Percentiles rank a stretch among this genome's conserved stretches.
Evolutionary conservation across 2,797 vertebrate genomes (phyloP).

Genomic region (Molossus alvarezi): DNA sequence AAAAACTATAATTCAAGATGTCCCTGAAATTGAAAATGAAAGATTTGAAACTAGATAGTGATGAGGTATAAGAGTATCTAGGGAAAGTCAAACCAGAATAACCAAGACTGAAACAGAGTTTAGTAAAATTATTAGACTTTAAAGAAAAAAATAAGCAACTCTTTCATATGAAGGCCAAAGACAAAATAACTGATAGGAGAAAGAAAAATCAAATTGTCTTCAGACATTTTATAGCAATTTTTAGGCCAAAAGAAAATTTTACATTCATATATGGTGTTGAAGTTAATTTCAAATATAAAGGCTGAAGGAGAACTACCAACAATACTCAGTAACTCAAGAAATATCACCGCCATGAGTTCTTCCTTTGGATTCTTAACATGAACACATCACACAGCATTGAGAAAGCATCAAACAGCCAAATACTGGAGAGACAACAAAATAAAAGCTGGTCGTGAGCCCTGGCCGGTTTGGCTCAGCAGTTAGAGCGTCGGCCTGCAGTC

Average conservation of each 20-base stretch:
- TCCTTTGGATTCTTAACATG: background rate
- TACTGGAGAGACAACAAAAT: background rate
- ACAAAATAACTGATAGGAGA: background rate
- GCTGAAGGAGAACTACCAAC: background rate
- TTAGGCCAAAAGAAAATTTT: background rate
- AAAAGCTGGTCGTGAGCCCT: background rate
- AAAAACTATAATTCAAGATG: conserved; percentile 14
- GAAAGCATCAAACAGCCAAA: background rate
- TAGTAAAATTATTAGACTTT: background rate
- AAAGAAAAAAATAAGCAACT: background rate
- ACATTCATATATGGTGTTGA: background rate
- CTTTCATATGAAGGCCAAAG: background rate
- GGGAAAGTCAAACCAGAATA: background rate
- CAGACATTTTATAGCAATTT: background rate
- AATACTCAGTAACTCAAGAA: background rate
- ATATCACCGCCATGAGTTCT: background rate
- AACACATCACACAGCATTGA: background rate
- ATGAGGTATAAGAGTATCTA: background rate
- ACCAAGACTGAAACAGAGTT: background rate
- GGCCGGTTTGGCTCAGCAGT: too few relatives aligned
- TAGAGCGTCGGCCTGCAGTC: too few relatives aligned
- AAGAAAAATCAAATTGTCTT: background rate
- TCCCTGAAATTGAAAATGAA: background rate
- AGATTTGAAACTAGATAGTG: background rate
- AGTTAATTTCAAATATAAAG: conserved; percentile 1